Percentiles rank a stretch among this genome's conserved stretches.
phyloP scores from a whole-genome alignment of 2,888 invertebrate species.

The Lithophane socia region DNA sequence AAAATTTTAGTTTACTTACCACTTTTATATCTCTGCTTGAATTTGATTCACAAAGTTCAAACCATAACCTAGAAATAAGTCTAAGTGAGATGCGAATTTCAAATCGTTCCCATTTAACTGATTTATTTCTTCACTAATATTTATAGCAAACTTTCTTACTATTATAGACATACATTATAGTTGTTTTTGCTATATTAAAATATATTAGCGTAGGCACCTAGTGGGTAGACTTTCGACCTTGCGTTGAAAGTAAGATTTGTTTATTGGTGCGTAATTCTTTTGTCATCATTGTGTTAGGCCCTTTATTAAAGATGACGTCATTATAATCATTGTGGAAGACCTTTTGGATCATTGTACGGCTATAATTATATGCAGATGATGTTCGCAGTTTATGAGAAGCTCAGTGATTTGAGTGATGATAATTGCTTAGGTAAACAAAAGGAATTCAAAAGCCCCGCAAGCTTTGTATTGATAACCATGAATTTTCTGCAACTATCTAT shows the following conservation, averaged over 20 bases:
- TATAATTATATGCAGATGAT: slow-evolving; percentile 52
- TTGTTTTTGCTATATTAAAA: slow-evolving; percentile 39
- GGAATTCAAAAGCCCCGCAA: neutral
- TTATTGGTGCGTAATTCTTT: slow-evolving; percentile 71
- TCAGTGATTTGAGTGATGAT: slow-evolving; percentile 10
- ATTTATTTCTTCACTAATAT: slow-evolving; percentile 33
- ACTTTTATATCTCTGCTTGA: slow-evolving; percentile 4
- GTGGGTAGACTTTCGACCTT: slow-evolving; percentile 79
- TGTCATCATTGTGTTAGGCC: slow-evolving; percentile 69
- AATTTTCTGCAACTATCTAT: neutral
- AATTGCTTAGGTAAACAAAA: slow-evolving; percentile 18
- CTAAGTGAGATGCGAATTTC: slow-evolving; percentile 26
- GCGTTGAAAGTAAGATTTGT: slow-evolving; percentile 79
- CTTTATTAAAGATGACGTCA: slow-evolving; percentile 63
- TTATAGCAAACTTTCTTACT: slow-evolving; percentile 45
- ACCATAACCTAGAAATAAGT: slow-evolving; percentile 37
- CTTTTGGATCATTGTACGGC: slow-evolving; percentile 38
- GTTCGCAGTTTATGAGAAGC: slow-evolving; percentile 17
- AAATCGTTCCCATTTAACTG: slow-evolving; percentile 33
- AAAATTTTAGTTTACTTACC: neutral
- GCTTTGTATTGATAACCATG: neutral
- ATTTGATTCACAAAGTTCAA: slow-evolving; percentile 16
- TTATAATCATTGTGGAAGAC: slow-evolving; percentile 45
- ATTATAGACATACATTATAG: slow-evolving; percentile 26
- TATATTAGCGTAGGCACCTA: slow-evolving; percentile 70